phyloP scores from a whole-genome alignment of 2,113 vertebrate genomes.

The Sceloporus undulatus region DNA sequence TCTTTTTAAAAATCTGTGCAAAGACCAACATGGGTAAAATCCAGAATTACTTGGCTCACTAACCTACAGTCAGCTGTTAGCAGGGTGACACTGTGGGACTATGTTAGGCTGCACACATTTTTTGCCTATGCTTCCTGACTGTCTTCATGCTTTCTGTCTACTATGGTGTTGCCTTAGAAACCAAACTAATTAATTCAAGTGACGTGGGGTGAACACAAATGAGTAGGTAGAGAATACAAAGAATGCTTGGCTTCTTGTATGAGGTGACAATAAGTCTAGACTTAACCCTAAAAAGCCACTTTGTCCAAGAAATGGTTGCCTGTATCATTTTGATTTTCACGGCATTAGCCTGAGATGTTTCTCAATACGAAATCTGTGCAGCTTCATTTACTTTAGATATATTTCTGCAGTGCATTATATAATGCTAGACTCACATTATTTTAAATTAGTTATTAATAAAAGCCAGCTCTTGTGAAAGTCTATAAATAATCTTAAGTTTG shows the following conservation, averaged over 20 bases:
- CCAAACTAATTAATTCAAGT: conserved; percentile 67
- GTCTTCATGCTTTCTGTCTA: conserved; percentile 46
- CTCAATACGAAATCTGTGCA: background rate
- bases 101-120: conserved; percentile 8
- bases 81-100: background rate
- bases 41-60: conserved; percentile 11
- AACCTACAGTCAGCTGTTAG: conserved; percentile 31
- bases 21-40: background rate
- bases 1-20: background rate
- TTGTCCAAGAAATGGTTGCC: background rate
- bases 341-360: background rate
- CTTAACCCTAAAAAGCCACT: conserved; percentile 27
- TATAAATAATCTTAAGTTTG: background rate
- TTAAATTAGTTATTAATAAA: background rate
- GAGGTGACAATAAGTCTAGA: conserved; percentile 47
- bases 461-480: too few relatives aligned
- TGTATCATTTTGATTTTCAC: background rate
- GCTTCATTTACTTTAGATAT: background rate
- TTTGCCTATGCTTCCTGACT: conserved; percentile 43
- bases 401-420: background rate
- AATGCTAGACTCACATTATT: background rate
- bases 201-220: conserved; percentile 64
- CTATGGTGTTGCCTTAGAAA: conserved; percentile 69
- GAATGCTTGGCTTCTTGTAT: conserved; percentile 42
- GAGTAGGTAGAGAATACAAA: conserved; percentile 56